Conservation (phyloP, 2,113 vertebrate species). For the Solea solea region DNA sequence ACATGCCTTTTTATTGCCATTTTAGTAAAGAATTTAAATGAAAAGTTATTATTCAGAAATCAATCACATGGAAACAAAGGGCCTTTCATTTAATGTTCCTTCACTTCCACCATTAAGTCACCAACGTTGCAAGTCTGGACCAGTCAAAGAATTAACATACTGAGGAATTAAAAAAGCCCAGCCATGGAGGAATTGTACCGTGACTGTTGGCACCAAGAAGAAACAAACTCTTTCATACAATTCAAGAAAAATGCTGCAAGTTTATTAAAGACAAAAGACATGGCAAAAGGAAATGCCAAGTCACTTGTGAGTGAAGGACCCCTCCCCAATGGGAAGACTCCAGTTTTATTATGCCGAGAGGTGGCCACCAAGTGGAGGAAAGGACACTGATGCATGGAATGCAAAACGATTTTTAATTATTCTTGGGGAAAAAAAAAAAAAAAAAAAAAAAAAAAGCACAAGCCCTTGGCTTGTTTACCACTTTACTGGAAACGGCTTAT, state of each 20-base stretch:
- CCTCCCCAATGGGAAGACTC: constrained; percentile 21
- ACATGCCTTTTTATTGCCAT: constrained; percentile 20
- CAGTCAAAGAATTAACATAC: constrained; percentile 53
- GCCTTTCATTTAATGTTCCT: constrained; percentile 39
- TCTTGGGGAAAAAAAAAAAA: constrained; percentile 37
- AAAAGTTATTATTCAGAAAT: constrained; percentile 28
- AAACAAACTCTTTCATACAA: not conserved
- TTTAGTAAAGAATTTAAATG: not conserved
- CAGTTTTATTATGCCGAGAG: constrained; percentile 62
- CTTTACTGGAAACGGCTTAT: constrained; percentile 74
- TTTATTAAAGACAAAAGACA: constrained; percentile 1
- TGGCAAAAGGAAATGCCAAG: constrained; percentile 31
- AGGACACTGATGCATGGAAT: constrained; percentile 73
- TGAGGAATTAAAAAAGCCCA: constrained; percentile 32
- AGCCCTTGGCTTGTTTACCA: constrained; percentile 78
- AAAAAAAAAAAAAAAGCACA: constrained; percentile 56
- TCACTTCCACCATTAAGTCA: constrained; percentile 31
- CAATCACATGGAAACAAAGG: constrained; percentile 22
- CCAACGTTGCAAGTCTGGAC: constrained; percentile 43
- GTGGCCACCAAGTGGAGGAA: constrained; percentile 60
- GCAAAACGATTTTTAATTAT: constrained; percentile 75
- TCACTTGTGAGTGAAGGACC: constrained; percentile 35
- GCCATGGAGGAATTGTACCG: constrained; percentile 13
- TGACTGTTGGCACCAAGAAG: not conserved
- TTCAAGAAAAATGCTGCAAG: not conserved